A percentile compares a stretch with the other conserved stretches of the same genome.
Conservation (phyloP, 2,797 vertebrate species). For the Momotus momota region DNA sequence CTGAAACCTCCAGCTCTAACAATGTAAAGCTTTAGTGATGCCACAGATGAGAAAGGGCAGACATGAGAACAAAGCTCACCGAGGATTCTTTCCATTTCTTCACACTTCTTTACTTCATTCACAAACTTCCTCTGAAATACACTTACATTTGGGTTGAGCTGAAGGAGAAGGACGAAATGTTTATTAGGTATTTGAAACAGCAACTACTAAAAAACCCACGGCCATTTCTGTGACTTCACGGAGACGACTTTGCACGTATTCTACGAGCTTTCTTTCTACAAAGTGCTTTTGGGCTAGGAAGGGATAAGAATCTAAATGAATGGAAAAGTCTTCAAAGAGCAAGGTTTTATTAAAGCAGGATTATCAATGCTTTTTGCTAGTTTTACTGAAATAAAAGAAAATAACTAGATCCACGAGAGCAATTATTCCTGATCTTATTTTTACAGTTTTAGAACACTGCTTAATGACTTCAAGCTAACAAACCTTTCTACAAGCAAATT, state of each 20-base stretch:
- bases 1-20: neutral
- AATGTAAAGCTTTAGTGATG: neutral
- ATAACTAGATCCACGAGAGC: neutral
- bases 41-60: neutral
- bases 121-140: constrained; percentile 98
- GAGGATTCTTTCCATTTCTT: constrained; percentile 96
- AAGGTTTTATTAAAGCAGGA: neutral
- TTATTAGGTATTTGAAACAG: neutral
- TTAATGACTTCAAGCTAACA: neutral
- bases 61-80: constrained; percentile 80
- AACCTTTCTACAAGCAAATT: neutral
- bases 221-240: neutral
- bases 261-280: accelerated
- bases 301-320: neutral
- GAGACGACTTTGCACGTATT: neutral
- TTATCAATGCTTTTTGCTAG: neutral
- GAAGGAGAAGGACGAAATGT: constrained; percentile 6
- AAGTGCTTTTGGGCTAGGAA: neutral
- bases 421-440: neutral
- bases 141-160: constrained; percentile 95
- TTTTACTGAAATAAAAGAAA: neutral
- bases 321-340: neutral
- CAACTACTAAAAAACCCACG: neutral
- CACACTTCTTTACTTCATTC: constrained; percentile 96
- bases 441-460: neutral